Conservation (phyloP, 2,888 invertebrate genomes). For the Stenodera caucasica region DNA sequence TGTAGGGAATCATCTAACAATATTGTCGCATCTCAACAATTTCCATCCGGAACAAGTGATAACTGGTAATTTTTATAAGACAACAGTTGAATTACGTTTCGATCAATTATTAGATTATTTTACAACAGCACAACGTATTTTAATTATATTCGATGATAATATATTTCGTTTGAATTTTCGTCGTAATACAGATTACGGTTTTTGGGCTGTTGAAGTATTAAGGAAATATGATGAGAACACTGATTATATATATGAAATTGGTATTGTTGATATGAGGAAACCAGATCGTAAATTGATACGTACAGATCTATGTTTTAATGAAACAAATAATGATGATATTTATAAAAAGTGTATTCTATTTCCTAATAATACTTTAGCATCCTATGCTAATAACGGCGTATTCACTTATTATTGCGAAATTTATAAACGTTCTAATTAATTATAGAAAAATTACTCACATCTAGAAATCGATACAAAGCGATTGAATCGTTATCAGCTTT, state of each 20-base stretch:
- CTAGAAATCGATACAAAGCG: slow-evolving; percentile 51
- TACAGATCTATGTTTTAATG: slow-evolving; percentile 44
- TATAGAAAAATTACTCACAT: slow-evolving; percentile 46
- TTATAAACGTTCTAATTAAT: slow-evolving; percentile 4
- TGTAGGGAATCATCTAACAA: slow-evolving; percentile 23
- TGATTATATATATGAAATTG: slow-evolving; percentile 43
- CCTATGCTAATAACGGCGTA: slow-evolving; percentile 42
- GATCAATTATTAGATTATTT: slow-evolving; percentile 25
- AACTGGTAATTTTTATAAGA: slow-evolving; percentile 21
- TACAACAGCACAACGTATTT: slow-evolving; percentile 15
- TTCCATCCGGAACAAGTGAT: slow-evolving; percentile 27
- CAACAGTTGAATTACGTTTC: slow-evolving; percentile 24
- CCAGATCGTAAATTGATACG: slow-evolving; percentile 42
- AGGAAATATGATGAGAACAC: slow-evolving; percentile 38
- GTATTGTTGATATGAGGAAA: slow-evolving; percentile 42
- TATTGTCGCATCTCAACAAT: slow-evolving; percentile 26
- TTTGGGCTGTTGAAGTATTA: slow-evolving; percentile 45
- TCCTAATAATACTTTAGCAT: slow-evolving; percentile 41
- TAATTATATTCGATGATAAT: slow-evolving; percentile 26
- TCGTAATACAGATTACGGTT: slow-evolving; percentile 40
- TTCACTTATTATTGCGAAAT: slow-evolving; percentile 34
- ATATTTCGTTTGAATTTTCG: slow-evolving; percentile 44
- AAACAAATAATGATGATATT: slow-evolving; percentile 42
- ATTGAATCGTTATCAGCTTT: slow-evolving; percentile 49
- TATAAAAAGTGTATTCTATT: slow-evolving; percentile 44